These are phyloP conservation scores for Drosophila mayaguana DNA, from an alignment of 2,888 invertebrate genomes.

Conservation along the genomic window DNA sequence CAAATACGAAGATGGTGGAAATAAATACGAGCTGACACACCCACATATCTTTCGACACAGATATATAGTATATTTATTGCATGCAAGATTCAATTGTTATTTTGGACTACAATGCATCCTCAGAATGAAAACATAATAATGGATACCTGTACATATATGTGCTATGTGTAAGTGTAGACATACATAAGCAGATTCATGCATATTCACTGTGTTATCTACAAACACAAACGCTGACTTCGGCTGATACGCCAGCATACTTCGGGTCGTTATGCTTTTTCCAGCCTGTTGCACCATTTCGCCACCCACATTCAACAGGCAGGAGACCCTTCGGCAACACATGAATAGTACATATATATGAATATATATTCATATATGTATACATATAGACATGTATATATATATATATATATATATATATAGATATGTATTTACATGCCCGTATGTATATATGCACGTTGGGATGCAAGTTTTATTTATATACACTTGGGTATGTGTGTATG, in stretches of 20 bases:
- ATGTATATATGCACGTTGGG: not conserved
- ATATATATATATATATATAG: not conserved
- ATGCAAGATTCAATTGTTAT: slow-evolving; percentile 2
- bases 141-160: not conserved
- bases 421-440: not conserved
- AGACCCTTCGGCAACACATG: slow-evolving; percentile 34
- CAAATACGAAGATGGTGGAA: slow-evolving; percentile 52
- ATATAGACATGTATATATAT: not conserved
- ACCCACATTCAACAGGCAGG: slow-evolving; percentile 81
- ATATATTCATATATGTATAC: not conserved
- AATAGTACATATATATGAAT: not conserved
- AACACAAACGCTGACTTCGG: slow-evolving; percentile 16
- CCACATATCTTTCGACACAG: slow-evolving; percentile 19
- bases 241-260: slow-evolving; percentile 5
- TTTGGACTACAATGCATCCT: not conserved
- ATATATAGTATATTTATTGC: not conserved
- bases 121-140: not conserved
- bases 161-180: not conserved
- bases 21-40: slow-evolving; percentile 42
- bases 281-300: slow-evolving; percentile 60
- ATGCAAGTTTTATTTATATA: slow-evolving; percentile 4
- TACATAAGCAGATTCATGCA: slow-evolving; percentile 6
- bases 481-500: slow-evolving; percentile 18
- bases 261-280: slow-evolving; percentile 27
- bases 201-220: slow-evolving; percentile 10